These are phyloP conservation scores for Carpatolechia fugitivella DNA, from an alignment of 2,888 invertebrate species.

Conservation along the genomic window DNA sequence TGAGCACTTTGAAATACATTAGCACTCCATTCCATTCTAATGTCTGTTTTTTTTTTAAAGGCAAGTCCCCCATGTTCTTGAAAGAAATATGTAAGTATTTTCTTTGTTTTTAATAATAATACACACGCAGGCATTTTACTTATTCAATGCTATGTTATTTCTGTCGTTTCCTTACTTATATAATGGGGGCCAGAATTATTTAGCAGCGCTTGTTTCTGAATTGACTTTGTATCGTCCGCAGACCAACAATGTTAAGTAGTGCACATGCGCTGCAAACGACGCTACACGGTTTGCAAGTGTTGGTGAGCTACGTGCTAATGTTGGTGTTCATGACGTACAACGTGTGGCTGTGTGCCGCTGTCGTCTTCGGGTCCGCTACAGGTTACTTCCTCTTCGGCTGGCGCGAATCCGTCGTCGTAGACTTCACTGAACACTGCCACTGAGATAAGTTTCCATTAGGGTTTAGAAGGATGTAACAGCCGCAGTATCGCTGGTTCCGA, in stretches of 20 bases:
- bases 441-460: conserved; percentile 59
- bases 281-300: conserved; percentile 93
- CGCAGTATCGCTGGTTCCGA: conserved; percentile 5
- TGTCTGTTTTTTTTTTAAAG: conserved; percentile 45
- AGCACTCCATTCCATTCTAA: conserved; percentile 20
- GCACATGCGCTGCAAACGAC: conserved; percentile 92
- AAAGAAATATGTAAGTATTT: conserved; percentile 67
- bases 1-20: too few species aligned
- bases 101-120: not conserved
- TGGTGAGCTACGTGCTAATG: conserved; percentile 96
- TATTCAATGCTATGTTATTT: not conserved
- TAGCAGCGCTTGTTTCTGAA: not conserved
- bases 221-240: conserved; percentile 57
- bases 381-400: conserved; percentile 98
- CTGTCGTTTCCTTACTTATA: not conserved
- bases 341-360: conserved; percentile 93
- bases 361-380: conserved; percentile 91
- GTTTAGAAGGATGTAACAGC: not conserved
- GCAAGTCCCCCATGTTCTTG: conserved; percentile 64
- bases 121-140: not conserved
- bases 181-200: not conserved
- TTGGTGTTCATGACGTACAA: conserved; percentile 99
- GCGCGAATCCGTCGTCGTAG: conserved; percentile 95
- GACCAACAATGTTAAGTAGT: conserved; percentile 90
- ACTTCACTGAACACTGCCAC: conserved; percentile 97